Base-by-base conservation (phyloP, 2,888 invertebrate species). In the Agriopis aurantiaria region DNA sequence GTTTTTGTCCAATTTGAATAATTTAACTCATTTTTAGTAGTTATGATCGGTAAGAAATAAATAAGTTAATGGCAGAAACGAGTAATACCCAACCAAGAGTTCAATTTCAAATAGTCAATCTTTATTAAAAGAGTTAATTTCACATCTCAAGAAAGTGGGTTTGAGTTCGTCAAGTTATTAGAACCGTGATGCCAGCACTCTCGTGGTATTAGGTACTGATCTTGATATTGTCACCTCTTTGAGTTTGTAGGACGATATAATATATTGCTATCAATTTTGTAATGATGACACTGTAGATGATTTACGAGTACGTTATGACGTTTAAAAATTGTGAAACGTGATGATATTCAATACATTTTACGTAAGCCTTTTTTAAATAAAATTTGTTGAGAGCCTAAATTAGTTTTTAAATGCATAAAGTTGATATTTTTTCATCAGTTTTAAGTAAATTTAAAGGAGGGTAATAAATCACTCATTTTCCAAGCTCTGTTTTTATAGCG, bases 381-480 rank as follows among this genome's bases (percentile, higher is more conserved):
- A n/a, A n/a, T n/a, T n/a, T n/a, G 33, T 14, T 51, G 51, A 3
- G 9, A 51, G 17, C 17, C 7, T 17, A 8, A 14, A 17, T 51
- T 17, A 17, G 2, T 17, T 51, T 12, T 11, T 33, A 23, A 52
- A 11, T 9, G 7, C 4, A 41, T 0, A 40, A 55, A 55, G 41
- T 40, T 41, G 3, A 12, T 40, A 40, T 7, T 23, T 40, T 12
- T 40, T 8, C 33, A 53, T 53, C 33, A 40, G 55, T 41, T 33
- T 53, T 43, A 41, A 65, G 48, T 65, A 53, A 14, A 12, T 23
- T 45, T 14, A 17, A 45, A 23, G 43, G 46, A 68, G 45, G 58
- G 64, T 55, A 65, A 71, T 68, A 68, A 71, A 71, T 71, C 61
- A 68, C 33, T 64, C 49, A 9, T 65, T 65, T 58, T 5, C 8